Evolutionary conservation across 1,140 invertebrate genomes (phyloP).

Genomic region (Drosophila kepulauana): DNA sequence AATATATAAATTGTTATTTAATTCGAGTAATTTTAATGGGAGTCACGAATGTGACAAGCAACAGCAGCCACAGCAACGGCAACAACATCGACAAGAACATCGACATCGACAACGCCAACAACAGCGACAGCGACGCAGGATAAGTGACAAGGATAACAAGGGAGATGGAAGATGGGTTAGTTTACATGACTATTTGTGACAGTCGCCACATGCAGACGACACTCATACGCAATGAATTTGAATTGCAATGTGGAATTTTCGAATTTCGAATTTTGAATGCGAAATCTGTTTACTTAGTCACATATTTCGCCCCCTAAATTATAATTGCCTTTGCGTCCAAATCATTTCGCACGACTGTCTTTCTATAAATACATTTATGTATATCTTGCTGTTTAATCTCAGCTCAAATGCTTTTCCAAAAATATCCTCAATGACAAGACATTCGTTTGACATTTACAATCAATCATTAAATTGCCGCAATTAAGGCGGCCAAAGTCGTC

Average conservation of each 20-base stretch:
- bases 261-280: conserved; percentile 9
- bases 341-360: neutral
- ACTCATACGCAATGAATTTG: conserved; percentile 10
- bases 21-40: conserved; percentile 40
- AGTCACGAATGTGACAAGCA: conserved; percentile 29
- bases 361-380: neutral
- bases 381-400: neutral
- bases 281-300: neutral
- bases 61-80: neutral
- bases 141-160: neutral
- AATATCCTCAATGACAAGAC: neutral
- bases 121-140: neutral
- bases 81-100: too few relatives aligned
- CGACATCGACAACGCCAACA: too few relatives aligned
- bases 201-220: neutral
- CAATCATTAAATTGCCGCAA: neutral
- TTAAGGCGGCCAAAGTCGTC: neutral
- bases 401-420: neutral
- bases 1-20: conserved; percentile 46
- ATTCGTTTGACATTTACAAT: neutral
- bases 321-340: neutral
- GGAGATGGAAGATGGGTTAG: neutral
- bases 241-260: neutral
- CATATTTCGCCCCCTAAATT: too few relatives aligned
- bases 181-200: conserved; percentile 8